These are phyloP conservation scores for Cecropterus lyciades DNA, from an alignment of 1,140 invertebrate genomes.

Conservation along the genomic window DNA sequence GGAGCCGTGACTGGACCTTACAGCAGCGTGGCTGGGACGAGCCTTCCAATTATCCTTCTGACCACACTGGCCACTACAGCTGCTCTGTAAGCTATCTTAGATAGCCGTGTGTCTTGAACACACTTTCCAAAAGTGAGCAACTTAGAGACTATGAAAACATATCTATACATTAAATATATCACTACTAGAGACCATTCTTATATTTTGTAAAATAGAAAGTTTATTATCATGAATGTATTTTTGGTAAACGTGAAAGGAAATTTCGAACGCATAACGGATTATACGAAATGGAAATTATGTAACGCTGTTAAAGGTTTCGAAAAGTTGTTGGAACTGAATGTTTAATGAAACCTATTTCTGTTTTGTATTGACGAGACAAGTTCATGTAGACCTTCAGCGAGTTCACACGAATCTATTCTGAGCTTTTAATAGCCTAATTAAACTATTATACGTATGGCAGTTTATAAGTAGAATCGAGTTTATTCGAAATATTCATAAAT, in stretches of 20 bases:
- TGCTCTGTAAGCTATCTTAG: slow-evolving; percentile 57
- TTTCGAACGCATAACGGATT: slow-evolving; percentile 14
- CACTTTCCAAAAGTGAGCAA: background rate
- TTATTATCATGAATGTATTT: slow-evolving; percentile 27
- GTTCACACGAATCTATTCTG: background rate
- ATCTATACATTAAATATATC: slow-evolving; percentile 7
- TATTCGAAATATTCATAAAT: background rate
- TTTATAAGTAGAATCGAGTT: background rate
- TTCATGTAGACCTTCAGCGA: slow-evolving; percentile 12
- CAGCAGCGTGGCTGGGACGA: slow-evolving; percentile 77
- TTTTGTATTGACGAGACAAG: slow-evolving; percentile 7
- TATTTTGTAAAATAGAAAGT: slow-evolving; percentile 20
- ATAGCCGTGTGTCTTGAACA: slow-evolving; percentile 2
- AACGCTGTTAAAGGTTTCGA: slow-evolving; percentile 9
- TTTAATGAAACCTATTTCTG: slow-evolving; percentile 2
- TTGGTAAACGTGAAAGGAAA: slow-evolving; percentile 8
- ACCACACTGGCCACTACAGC: slow-evolving; percentile 69
- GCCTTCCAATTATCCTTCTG: slow-evolving; percentile 66
- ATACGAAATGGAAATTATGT: slow-evolving; percentile 9
- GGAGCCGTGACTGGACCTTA: slow-evolving; percentile 85
- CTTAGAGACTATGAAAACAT: slow-evolving; percentile 20
- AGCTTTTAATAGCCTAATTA: background rate
- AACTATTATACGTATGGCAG: background rate
- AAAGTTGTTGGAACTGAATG: slow-evolving; percentile 24
- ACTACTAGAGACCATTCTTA: slow-evolving; percentile 15